phyloP scores from a whole-genome alignment of 2,113 vertebrate species.

The human (Homo sapiens) region GRCh38 chr4:186144001-186144500 shows the following conservation, averaged over 20 bases:
- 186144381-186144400: neutral
- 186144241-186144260: neutral
- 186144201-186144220: neutral
- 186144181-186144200: neutral
- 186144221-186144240: neutral
- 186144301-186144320: neutral
- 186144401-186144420: neutral
- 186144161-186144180: neutral
- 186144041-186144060: accelerated
- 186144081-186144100: neutral
- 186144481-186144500: too few relatives aligned
- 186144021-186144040: too few relatives aligned
- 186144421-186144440: neutral
- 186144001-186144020: neutral
- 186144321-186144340: neutral
- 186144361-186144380: neutral
- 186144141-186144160: neutral
- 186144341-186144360: neutral
- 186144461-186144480: neutral
- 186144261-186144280: neutral
- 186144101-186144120: too few relatives aligned
- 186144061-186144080: neutral
- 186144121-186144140: neutral
- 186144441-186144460: neutral
- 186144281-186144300: neutral